Evolutionary conservation across 2,888 invertebrate species (phyloP), one percentile per base, ranked within the genome.

Genomic region (Nephrotoma appendiculata): DNA sequence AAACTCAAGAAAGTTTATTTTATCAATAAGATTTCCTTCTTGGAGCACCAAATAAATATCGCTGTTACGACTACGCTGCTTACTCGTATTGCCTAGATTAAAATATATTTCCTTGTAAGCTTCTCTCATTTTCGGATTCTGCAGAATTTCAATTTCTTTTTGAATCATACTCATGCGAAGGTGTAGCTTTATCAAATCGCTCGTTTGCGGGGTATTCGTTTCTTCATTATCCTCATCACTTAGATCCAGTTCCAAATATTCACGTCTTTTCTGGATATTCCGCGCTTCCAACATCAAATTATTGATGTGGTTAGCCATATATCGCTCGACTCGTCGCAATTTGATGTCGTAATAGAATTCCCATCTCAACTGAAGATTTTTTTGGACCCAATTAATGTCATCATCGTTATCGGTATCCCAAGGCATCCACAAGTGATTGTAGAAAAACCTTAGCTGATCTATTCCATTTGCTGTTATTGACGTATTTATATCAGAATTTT

Each of bases 321-420:
- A 90, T 86, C 92, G 92, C 5, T 92, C 92, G 86, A 94, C 91
- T 1, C 90, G 90, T 6, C 93, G 93, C 87, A 92, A 92, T 88
- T 93, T 93, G 89, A 94, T 91, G 89, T 94, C 94, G 88, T 93
- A 94, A 87, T 92, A 94, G 52, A 94, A 90, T 86, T 92, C 91
- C 45, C 94, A 91, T 86, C 94, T 92, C 0, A 92, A 89, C 88
- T 93, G 92, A 84, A 94, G 90, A 90, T 94, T 93, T 87, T 92
- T 91, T 52, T 91, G 90, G 41, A 92, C 91, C 94, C 94, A 94
- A 89, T 94, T 93, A 0, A 89, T 88, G 87, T 91, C 92, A 11
- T 93, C 93, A 88, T 94, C 94, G 44, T 93, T 93, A 87, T 94
- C 94, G 86, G 91, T 90, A 88, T 94, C 94, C 94, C 94, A 94